Evolutionary conservation across 2,888 invertebrate species (phyloP).

Genomic region (Protonemura montana): DNA sequence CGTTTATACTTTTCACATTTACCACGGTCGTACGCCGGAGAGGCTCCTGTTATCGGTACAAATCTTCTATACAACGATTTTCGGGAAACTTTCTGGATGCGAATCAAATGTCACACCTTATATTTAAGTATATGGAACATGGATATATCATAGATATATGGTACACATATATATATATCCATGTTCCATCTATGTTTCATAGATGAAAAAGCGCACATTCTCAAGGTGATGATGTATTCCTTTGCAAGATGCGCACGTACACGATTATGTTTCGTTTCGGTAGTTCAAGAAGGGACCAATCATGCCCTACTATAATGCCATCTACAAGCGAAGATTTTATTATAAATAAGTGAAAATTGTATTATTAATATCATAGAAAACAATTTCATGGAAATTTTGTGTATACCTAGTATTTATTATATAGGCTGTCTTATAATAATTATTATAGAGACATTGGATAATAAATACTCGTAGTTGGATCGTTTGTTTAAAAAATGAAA

Average conservation of each 20-base stretch:
- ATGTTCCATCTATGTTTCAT: too few relatives aligned
- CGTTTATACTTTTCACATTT: slow-evolving; percentile 7
- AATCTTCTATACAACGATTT: background rate
- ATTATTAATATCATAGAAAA: slow-evolving; percentile 36
- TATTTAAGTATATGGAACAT: too few relatives aligned
- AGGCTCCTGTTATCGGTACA: background rate
- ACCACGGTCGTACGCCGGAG: background rate
- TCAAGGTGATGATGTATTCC: slow-evolving; percentile 28
- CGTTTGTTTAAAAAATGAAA: slow-evolving; percentile 39
- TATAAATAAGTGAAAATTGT: slow-evolving; percentile 18
- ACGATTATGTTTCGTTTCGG: slow-evolving; percentile 15
- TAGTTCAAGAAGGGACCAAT: slow-evolving; percentile 41
- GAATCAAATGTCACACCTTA: background rate
- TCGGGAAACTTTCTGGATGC: background rate
- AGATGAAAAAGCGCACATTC: slow-evolving; percentile 28
- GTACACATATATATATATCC: too few relatives aligned
- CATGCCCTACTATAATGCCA: slow-evolving; percentile 35
- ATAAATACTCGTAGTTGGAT: slow-evolving; percentile 23
- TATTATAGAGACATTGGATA: slow-evolving; percentile 22
- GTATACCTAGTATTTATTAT: slow-evolving; percentile 27
- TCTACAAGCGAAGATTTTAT: slow-evolving; percentile 31
- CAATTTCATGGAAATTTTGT: slow-evolving; percentile 14
- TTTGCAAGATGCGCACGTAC: slow-evolving; percentile 14
- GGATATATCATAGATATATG: too few relatives aligned
- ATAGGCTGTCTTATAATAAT: slow-evolving; percentile 26